These are phyloP conservation scores for Sakesphorus luctuosus DNA, from an alignment of 2,113 vertebrate species.

Conservation along the genomic window DNA sequence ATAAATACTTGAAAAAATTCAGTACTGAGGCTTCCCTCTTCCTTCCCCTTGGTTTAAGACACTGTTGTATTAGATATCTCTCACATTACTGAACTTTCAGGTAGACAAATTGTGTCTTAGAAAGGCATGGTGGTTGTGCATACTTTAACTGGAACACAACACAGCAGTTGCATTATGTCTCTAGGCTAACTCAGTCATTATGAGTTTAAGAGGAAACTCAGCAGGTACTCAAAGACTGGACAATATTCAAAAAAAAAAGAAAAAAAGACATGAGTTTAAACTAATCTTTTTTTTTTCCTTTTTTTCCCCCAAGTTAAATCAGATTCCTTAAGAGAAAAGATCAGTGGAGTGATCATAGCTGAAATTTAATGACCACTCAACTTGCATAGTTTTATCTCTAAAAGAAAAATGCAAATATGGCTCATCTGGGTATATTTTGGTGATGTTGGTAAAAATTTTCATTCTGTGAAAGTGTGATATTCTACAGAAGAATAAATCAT, in stretches of 20 bases:
- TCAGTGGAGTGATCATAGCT: background rate
- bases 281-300: background rate
- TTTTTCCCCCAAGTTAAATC: background rate
- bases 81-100: background rate
- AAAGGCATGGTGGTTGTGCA: background rate
- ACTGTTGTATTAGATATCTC: background rate
- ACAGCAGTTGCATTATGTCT: background rate
- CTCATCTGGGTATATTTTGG: background rate
- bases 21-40: background rate
- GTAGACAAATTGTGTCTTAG: background rate
- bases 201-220: background rate
- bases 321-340: background rate
- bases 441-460: background rate
- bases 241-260: background rate
- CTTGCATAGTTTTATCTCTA: background rate
- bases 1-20: background rate
- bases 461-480: background rate
- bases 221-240: background rate
- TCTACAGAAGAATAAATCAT: background rate
- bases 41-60: background rate
- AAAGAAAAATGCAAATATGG: background rate
- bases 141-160: background rate
- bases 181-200: background rate
- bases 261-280: background rate
- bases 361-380: background rate